Conservation (phyloP, 2,888 invertebrate genomes). For the Melieria omissa region DNA sequence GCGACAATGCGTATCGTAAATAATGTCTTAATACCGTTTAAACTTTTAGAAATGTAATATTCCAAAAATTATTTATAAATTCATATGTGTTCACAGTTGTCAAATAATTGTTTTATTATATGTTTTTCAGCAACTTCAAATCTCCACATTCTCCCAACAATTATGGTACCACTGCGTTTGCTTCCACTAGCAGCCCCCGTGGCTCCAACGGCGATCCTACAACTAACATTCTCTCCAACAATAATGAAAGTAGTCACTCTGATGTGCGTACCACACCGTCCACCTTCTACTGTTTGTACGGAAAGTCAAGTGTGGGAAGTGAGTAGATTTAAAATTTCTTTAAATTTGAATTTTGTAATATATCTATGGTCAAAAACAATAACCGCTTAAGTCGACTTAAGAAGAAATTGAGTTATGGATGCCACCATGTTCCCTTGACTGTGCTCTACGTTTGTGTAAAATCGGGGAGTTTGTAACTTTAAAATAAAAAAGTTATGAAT, state of each 20-base stretch:
- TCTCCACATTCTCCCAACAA: slow-evolving; percentile 41
- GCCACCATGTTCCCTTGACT: too few species aligned
- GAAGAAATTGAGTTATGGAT: too few species aligned
- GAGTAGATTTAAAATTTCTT: slow-evolving; percentile 30
- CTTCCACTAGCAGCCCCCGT: slow-evolving; percentile 17
- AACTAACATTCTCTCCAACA: slow-evolving; percentile 49
- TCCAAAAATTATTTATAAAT: background rate
- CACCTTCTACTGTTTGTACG: slow-evolving; percentile 54
- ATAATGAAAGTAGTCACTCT: slow-evolving; percentile 39
- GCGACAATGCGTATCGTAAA: too few species aligned
- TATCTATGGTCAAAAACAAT: too few species aligned
- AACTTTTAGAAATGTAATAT: background rate
- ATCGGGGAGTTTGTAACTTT: too few species aligned
- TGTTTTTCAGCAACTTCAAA: slow-evolving; percentile 45
- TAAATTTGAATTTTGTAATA: background rate
- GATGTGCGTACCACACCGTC: slow-evolving; percentile 40
- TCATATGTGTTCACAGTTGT: background rate
- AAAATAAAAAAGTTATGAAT: too few species aligned
- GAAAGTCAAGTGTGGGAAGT: slow-evolving; percentile 56
- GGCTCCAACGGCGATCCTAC: slow-evolving; percentile 17
- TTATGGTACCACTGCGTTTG: slow-evolving; percentile 48
- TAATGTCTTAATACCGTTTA: too few species aligned
- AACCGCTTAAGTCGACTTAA: too few species aligned
- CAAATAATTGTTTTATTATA: slow-evolving; percentile 4
- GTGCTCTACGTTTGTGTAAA: too few species aligned